Evolutionary conservation across 2,888 invertebrate species (phyloP).

Genomic region (Ichneumoninae sp.): DNA sequence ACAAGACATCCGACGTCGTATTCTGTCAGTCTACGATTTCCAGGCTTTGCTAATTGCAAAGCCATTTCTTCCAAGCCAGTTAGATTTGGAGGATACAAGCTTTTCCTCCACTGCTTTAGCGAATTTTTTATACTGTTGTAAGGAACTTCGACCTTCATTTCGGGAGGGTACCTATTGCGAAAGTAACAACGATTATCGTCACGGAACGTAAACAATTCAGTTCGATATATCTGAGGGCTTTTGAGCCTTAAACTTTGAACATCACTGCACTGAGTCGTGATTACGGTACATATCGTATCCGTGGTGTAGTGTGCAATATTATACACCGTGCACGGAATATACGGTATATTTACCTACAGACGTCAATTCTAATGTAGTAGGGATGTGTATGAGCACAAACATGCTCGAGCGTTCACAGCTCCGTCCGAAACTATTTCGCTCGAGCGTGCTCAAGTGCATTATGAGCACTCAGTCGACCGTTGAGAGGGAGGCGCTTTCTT

Average conservation of each 20-base stretch:
- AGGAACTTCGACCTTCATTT: constrained; percentile 19
- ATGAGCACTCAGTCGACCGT: too few species aligned
- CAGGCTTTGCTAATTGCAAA: constrained; percentile 19
- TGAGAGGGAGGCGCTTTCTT: too few species aligned
- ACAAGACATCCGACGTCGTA: constrained; percentile 22
- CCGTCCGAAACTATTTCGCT: background rate
- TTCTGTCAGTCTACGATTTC: constrained; percentile 24
- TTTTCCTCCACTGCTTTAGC: constrained; percentile 47
- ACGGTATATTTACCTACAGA: too few species aligned
- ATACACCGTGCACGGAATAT: too few species aligned
- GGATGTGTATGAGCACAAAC: background rate
- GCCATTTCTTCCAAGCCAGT: constrained; percentile 33
- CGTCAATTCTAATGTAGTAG: background rate
- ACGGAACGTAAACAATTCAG: background rate
- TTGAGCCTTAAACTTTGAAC: background rate
- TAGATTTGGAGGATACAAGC: constrained; percentile 31
- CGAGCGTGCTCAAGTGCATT: background rate
- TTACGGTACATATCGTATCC: too few species aligned
- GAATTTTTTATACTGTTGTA: constrained; percentile 21
- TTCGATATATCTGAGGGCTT: background rate
- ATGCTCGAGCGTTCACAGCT: background rate
- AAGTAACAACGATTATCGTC: background rate
- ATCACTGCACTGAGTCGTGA: too few species aligned
- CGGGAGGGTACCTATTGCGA: constrained; percentile 29
- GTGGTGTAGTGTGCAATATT: background rate